Evolutionary conservation across 2,888 invertebrate genomes (phyloP).

Genomic region (Antitype chi): DNA sequence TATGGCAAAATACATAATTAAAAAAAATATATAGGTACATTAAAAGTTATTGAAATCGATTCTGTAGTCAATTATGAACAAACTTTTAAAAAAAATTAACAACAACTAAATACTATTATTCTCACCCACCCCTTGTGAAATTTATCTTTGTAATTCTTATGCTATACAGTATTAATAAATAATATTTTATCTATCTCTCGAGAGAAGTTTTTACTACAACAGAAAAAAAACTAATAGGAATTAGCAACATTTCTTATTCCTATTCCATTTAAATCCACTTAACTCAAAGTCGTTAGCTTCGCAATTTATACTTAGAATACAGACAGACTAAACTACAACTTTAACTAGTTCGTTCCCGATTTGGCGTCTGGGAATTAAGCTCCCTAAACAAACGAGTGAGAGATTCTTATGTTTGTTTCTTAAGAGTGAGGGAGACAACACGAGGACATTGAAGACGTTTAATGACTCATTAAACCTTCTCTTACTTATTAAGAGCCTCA

Average conservation of each 20-base stretch:
- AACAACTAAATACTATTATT: no score
- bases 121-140: no score
- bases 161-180: no score
- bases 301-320: background rate
- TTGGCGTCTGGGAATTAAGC: slow-evolving; percentile 23
- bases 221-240: no score
- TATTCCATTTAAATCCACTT: slow-evolving; percentile 1
- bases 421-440: slow-evolving; percentile 18
- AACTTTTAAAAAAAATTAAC: no score
- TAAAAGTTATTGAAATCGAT: no score
- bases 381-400: slow-evolving; percentile 29
- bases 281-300: background rate
- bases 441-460: slow-evolving; percentile 35
- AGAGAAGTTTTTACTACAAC: background rate
- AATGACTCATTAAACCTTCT: slow-evolving; percentile 49
- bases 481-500: slow-evolving; percentile 32
- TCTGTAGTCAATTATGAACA: no score
- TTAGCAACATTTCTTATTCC: background rate
- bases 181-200: background rate
- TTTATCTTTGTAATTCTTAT: no score
- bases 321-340: slow-evolving; percentile 8
- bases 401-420: background rate
- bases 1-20: no score
- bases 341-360: slow-evolving; percentile 20
- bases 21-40: no score